These are phyloP conservation scores for Thunnus thynnus DNA, from an alignment of 2,113 vertebrate genomes.

Conservation along the genomic window DNA sequence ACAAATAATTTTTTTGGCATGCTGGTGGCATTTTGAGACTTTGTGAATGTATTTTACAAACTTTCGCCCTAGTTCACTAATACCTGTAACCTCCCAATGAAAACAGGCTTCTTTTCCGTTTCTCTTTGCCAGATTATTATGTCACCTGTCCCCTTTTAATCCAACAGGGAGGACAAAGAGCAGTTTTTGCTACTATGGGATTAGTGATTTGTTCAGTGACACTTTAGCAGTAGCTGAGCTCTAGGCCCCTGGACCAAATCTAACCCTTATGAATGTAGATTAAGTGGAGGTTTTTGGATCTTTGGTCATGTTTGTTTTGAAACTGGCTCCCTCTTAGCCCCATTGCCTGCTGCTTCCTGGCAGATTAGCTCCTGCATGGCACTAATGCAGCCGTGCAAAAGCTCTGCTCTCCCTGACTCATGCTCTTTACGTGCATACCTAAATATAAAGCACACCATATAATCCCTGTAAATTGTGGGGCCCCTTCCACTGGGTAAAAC, in stretches of 20 bases:
- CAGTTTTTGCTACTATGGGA: constrained; percentile 41
- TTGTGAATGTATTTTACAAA: neutral
- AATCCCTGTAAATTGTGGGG: constrained; percentile 76
- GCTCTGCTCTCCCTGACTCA: constrained; percentile 64
- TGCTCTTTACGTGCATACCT: constrained; percentile 79
- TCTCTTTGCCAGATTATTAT: constrained; percentile 22
- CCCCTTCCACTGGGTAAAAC: constrained; percentile 64
- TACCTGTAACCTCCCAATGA: neutral
- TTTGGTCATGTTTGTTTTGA: constrained; percentile 82
- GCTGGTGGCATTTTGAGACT: neutral
- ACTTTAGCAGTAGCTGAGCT: constrained; percentile 61
- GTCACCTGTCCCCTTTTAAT: constrained; percentile 25
- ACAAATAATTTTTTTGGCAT: neutral
- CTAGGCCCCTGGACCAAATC: constrained; percentile 47
- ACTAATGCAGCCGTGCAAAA: constrained; percentile 63
- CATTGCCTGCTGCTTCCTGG: constrained; percentile 54
- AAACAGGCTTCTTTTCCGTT: neutral
- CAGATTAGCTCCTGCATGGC: constrained; percentile 71
- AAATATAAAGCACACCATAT: constrained; percentile 76
- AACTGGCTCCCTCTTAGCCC: constrained; percentile 70
- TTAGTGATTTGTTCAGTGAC: constrained; percentile 59
- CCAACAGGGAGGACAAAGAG: constrained; percentile 38
- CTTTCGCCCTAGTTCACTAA: neutral
- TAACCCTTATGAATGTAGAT: constrained; percentile 71
- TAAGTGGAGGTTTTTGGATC: constrained; percentile 71